A percentile compares a stretch with the other conserved stretches of the same genome.
phyloP scores from a whole-genome alignment of 1,140 invertebrate species.

The Drosophila lacertosa region DNA sequence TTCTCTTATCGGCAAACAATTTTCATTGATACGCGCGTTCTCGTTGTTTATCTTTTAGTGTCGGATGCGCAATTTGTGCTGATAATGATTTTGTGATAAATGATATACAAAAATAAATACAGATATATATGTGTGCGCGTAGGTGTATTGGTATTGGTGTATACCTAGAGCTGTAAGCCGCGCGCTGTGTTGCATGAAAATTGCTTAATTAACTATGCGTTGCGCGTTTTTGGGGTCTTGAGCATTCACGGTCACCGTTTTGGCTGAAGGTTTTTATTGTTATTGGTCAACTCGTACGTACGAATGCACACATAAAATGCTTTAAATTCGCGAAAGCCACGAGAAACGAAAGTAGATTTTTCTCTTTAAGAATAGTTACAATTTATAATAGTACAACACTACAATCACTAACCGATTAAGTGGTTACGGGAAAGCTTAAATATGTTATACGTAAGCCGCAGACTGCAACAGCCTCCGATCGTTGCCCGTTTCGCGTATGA shows the following conservation, averaged over 20 bases:
- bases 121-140: slow-evolving; percentile 16
- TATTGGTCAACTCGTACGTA: slow-evolving; percentile 1
- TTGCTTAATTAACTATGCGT: slow-evolving; percentile 68
- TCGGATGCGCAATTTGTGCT: slow-evolving; percentile 62
- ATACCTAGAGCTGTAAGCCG: slow-evolving; percentile 1
- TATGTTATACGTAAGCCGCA: slow-evolving; percentile 6
- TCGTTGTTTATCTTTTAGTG: slow-evolving; percentile 61
- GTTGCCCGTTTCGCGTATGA: slow-evolving; percentile 15
- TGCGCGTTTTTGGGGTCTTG: slow-evolving; percentile 46
- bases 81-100: slow-evolving; percentile 56
- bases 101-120: slow-evolving; percentile 35
- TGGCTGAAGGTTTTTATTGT: slow-evolving; percentile 56
- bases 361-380: neutral
- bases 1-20: slow-evolving; percentile 57
- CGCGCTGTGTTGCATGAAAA: slow-evolving; percentile 60
- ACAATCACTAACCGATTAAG: slow-evolving; percentile 29
- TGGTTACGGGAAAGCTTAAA: slow-evolving; percentile 14
- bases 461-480: slow-evolving; percentile 6
- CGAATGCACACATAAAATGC: neutral
- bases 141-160: slow-evolving; percentile 5
- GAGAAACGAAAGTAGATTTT: too few relatives aligned
- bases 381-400: neutral
- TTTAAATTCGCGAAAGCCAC: too few relatives aligned
- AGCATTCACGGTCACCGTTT: slow-evolving; percentile 65
- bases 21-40: slow-evolving; percentile 55